phyloP scores from a whole-genome alignment of 2,113 vertebrate genomes.

The Neogale vison region DNA sequence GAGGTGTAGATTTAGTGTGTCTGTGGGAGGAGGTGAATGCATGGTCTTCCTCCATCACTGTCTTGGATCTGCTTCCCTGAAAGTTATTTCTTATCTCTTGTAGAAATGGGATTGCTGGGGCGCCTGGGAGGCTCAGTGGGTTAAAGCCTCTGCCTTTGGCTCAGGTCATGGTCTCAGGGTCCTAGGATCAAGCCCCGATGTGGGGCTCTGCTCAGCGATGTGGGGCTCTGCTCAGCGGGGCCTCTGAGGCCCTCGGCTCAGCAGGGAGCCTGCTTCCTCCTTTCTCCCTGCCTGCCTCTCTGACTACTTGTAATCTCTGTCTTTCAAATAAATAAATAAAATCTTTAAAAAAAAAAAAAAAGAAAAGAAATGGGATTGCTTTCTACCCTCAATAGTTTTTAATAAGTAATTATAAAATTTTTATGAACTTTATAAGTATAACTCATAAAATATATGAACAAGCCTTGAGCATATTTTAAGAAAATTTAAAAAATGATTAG shows the following conservation, averaged over 20 bases:
- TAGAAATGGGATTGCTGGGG: slow-evolving; percentile 1
- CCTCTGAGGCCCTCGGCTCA: too few relatives aligned
- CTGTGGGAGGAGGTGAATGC: neutral
- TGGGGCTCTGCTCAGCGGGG: too few relatives aligned
- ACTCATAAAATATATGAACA: slow-evolving; percentile 33
- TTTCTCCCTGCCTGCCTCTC: too few relatives aligned
- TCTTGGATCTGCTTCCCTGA: neutral
- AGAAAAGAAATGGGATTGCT: neutral
- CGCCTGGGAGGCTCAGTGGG: too few relatives aligned
- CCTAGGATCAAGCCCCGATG: too few relatives aligned
- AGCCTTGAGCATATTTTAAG: slow-evolving; percentile 46
- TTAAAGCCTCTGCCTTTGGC: too few relatives aligned
- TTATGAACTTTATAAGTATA: slow-evolving; percentile 48
- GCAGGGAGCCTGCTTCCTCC: too few relatives aligned
- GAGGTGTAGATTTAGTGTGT: neutral
- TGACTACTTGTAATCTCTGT: too few relatives aligned
- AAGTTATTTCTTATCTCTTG: neutral
- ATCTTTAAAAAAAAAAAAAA: too few relatives aligned
- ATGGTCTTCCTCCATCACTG: neutral
- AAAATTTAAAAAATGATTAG: slow-evolving; percentile 44
- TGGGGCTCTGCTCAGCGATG: too few relatives aligned
- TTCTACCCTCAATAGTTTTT: slow-evolving; percentile 29
- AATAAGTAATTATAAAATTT: slow-evolving; percentile 65
- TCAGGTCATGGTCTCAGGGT: too few relatives aligned
- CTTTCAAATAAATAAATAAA: too few relatives aligned